Evolutionary conservation across 2,113 vertebrate species (phyloP).

Genomic region (Ancistrus triradiatus): DNA sequence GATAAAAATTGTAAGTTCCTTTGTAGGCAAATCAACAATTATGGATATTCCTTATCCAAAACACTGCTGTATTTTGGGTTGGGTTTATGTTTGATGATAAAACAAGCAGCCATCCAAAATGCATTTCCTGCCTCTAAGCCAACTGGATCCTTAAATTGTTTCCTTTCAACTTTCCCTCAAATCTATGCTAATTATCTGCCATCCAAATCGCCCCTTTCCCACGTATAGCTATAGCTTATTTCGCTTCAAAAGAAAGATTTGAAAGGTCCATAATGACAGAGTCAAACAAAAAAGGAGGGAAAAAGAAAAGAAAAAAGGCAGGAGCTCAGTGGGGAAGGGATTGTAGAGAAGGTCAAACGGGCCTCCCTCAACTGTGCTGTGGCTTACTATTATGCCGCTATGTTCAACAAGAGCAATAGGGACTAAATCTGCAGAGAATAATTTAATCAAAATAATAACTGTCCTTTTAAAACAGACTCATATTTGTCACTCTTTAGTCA

Average conservation of each 20-base stretch:
- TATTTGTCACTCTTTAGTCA: too few species aligned
- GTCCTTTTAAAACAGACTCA: too few species aligned
- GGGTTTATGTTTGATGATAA: neutral
- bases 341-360: constrained; percentile 32
- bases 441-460: too few species aligned
- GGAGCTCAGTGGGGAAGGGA: constrained; percentile 22
- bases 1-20: too few species aligned
- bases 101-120: neutral
- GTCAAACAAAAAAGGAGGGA: constrained; percentile 14
- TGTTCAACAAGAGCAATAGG: too few species aligned
- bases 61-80: neutral
- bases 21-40: too few species aligned
- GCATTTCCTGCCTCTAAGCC: neutral
- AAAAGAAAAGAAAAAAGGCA: constrained; percentile 6
- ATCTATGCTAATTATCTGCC: constrained; percentile 4
- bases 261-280: constrained; percentile 26
- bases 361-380: constrained; percentile 17
- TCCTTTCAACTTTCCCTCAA: neutral
- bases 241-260: constrained; percentile 33
- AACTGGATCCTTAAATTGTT: neutral
- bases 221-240: neutral
- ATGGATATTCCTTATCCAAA: too few species aligned
- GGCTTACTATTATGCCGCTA: constrained; percentile 11
- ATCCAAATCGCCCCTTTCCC: neutral
- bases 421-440: too few species aligned